These are phyloP conservation scores for Muntiacus muntjak DNA, from an alignment of 2,113 vertebrate genomes.

Conservation along the genomic window DNA sequence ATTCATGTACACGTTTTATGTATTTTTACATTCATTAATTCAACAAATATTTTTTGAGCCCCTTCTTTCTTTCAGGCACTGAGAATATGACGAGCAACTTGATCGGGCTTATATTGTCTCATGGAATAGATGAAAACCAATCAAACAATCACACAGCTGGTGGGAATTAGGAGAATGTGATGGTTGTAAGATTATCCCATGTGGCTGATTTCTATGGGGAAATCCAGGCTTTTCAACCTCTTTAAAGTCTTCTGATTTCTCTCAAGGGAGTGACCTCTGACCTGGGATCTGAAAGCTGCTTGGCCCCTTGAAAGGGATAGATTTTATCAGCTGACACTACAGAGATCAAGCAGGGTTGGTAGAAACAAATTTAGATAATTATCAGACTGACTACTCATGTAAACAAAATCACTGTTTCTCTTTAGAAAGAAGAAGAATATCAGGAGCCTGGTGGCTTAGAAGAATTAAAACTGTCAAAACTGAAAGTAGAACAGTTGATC, in stretches of 20 bases:
- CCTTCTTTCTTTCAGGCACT: neutral
- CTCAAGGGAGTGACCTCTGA: conserved; percentile 36
- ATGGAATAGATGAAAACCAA: neutral
- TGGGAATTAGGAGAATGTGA: conserved; percentile 24
- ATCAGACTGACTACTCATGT: neutral
- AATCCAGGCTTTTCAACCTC: conserved; percentile 31
- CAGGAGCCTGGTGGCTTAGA: neutral
- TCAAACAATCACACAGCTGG: conserved; percentile 15
- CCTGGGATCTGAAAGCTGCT: conserved; percentile 3
- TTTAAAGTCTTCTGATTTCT: conserved; percentile 47
- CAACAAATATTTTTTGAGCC: neutral
- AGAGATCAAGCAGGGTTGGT: neutral
- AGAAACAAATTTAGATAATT: conserved; percentile 44
- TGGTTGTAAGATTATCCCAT: neutral
- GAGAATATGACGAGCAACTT: neutral
- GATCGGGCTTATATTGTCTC: neutral
- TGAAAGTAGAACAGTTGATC: conserved; percentile 14
- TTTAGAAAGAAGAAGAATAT: conserved; percentile 39
- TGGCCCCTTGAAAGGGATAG: neutral
- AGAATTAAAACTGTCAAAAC: conserved; percentile 44
- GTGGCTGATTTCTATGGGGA: conserved; percentile 5
- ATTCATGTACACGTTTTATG: neutral
- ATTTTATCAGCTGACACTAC: conserved; percentile 47
- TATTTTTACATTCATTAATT: neutral
- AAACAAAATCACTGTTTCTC: conserved; percentile 39